Conservation (phyloP, 1,140 invertebrate genomes). For the Octopus bimaculoides region DNA sequence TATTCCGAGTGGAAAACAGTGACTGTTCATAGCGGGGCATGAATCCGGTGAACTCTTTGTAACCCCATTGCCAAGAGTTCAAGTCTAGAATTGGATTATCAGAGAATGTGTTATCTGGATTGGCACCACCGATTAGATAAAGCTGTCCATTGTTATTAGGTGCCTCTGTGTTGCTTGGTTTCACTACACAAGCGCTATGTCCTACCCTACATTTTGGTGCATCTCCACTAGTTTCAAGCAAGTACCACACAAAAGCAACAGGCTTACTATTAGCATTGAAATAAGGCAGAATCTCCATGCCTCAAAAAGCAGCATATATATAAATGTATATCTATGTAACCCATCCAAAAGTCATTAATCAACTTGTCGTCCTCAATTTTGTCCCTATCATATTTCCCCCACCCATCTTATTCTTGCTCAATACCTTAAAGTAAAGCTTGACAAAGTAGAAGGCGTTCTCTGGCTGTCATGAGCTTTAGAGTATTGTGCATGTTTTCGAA, state of each 20-base stretch:
- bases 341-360: neutral
- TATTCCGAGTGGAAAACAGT: constrained; percentile 42
- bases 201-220: constrained; percentile 54
- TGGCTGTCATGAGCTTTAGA: too few relatives aligned
- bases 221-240: constrained; percentile 50
- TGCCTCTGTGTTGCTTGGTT: neutral
- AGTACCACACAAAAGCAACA: constrained; percentile 49
- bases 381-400: too few relatives aligned
- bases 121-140: constrained; percentile 55
- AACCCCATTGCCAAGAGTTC: constrained; percentile 50
- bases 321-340: neutral
- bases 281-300: constrained; percentile 55
- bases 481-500: too few relatives aligned
- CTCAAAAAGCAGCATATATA: too few relatives aligned
- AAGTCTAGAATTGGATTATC: constrained; percentile 54
- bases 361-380: too few relatives aligned
- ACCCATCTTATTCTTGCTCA: too few relatives aligned
- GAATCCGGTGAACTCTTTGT: constrained; percentile 44
- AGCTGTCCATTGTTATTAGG: constrained; percentile 47
- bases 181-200: constrained; percentile 48
- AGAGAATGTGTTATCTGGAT: constrained; percentile 51
- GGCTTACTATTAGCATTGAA: constrained; percentile 44
- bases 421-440: too few relatives aligned
- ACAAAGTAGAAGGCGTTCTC: too few relatives aligned
- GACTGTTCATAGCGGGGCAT: constrained; percentile 53